phyloP scores from a whole-genome alignment of 2,113 vertebrate species.

The Blennius ocellaris region DNA sequence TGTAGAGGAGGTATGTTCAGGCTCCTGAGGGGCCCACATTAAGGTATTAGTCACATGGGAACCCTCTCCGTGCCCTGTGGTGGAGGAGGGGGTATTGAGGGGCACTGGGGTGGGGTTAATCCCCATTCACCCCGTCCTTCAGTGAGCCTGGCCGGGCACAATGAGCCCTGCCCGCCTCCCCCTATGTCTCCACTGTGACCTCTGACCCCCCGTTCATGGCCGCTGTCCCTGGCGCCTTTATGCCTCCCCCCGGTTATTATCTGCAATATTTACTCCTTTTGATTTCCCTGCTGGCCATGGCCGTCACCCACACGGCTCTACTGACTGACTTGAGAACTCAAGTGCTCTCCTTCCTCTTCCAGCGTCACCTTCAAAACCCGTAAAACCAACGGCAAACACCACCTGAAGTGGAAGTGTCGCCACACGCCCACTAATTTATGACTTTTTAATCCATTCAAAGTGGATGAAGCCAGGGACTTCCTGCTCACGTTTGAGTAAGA shows the following conservation, averaged over 20 bases:
- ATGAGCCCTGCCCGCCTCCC: constrained; percentile 68
- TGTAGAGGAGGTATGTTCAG: constrained; percentile 22
- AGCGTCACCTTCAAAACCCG: constrained; percentile 26
- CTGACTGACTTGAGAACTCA: constrained; percentile 48
- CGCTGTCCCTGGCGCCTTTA: constrained; percentile 67
- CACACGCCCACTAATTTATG: constrained; percentile 30
- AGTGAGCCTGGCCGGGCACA: constrained; percentile 68
- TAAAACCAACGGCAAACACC: constrained; percentile 52
- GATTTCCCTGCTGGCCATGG: constrained; percentile 66
- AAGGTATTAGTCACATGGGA: constrained; percentile 74
- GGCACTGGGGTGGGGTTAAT: constrained; percentile 84
- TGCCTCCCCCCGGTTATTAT: constrained; percentile 78
- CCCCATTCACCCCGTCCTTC: constrained; percentile 82
- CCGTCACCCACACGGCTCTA: constrained; percentile 38
- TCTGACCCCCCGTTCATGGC: constrained; percentile 75
- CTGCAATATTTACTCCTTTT: constrained; percentile 82
- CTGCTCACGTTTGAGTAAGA: neutral
- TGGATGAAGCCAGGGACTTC: neutral
- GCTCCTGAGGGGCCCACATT: constrained; percentile 45
- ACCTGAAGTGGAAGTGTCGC: constrained; percentile 43
- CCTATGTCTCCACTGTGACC: constrained; percentile 71
- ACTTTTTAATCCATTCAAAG: constrained; percentile 39
- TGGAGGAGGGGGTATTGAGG: constrained; percentile 73
- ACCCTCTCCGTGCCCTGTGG: constrained; percentile 53
- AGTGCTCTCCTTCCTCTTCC: constrained; percentile 59